Evolutionary conservation across 2,888 invertebrate species (phyloP), one percentile per base, ranked within the genome.

Genomic region (Sminthurides aquaticus): DNA sequence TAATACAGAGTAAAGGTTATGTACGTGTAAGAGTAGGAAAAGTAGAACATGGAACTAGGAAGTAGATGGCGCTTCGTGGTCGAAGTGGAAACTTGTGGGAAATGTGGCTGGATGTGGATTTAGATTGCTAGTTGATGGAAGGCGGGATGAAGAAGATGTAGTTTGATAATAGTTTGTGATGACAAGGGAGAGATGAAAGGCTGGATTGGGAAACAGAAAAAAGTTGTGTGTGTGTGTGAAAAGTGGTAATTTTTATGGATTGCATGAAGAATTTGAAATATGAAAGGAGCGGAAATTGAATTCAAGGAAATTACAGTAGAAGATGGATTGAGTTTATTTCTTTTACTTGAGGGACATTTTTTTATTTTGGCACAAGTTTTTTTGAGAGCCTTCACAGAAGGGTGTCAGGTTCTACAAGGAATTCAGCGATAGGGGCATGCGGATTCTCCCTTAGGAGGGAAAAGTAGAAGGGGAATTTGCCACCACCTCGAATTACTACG

Each of bases 381-480:
- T 8, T 52, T 8, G n/a, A 26, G 20, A 60, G 52, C 28, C 43
- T 11, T 63, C 25, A 34, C 8, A 63, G 52, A 1, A 63, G 18
- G n/a, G 63, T 63, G 18, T 63, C 63, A 18, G 63, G 63, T n/a
- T 63, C 63, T 8, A 63, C 48, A 2, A 63, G 28, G 22, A 63
- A 63, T 22, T 49, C 56, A 1, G 63, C 63, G 2, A 63, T 49
- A 2, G 27, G 27, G 1, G 63, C 43, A 27, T 48, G 57, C 18
- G 57, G 63, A 49, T 63, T 63, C 49, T 63, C 63, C 49, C 49
- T 26, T 24, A 48, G 24, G 20, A 63, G 57, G 20, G 63, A 63
- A 22, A 63, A 63, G 49, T 63, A 63, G 26, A 26, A 63, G 8
- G 63, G 63, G 22, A 48, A 63, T 57, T 63, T 63, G 20, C 63